These are phyloP conservation scores for Raja brachyura DNA, from an alignment of 2,113 vertebrate species.

Conservation along the genomic window DNA sequence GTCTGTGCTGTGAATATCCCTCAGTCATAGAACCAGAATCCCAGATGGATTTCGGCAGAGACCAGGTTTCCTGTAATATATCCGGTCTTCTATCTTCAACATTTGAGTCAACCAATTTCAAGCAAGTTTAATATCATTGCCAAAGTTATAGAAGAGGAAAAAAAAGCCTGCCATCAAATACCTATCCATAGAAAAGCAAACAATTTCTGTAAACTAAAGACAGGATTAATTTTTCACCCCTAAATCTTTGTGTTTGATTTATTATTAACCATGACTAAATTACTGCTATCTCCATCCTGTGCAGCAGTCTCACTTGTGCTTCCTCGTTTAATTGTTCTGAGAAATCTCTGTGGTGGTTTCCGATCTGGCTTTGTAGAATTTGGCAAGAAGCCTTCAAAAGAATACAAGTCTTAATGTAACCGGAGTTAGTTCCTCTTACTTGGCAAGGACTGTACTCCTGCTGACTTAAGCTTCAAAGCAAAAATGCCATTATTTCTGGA, in stretches of 20 bases:
- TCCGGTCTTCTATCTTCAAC: slow-evolving; percentile 25
- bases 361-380: slow-evolving; percentile 56
- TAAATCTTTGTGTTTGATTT: background rate
- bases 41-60: slow-evolving; percentile 26
- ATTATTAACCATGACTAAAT: background rate
- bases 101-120: background rate
- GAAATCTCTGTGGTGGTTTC: slow-evolving; percentile 62
- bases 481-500: slow-evolving; percentile 58
- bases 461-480: slow-evolving; percentile 62
- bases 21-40: slow-evolving; percentile 15
- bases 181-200: background rate
- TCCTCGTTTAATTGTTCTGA: slow-evolving; percentile 56
- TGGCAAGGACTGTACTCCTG: slow-evolving; percentile 56
- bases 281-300: background rate
- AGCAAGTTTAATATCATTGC: background rate
- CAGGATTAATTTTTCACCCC: background rate
- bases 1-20: slow-evolving; percentile 31
- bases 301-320: slow-evolving; percentile 41
- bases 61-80: slow-evolving; percentile 32
- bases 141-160: background rate
- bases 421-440: slow-evolving; percentile 58
- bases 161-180: slow-evolving; percentile 21
- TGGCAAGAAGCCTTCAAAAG: slow-evolving; percentile 52
- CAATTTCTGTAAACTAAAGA: background rate
- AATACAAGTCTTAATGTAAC: slow-evolving; percentile 51